Conservation (phyloP, 2,888 invertebrate species). For the Caenorhabditis drosophilae region DNA sequence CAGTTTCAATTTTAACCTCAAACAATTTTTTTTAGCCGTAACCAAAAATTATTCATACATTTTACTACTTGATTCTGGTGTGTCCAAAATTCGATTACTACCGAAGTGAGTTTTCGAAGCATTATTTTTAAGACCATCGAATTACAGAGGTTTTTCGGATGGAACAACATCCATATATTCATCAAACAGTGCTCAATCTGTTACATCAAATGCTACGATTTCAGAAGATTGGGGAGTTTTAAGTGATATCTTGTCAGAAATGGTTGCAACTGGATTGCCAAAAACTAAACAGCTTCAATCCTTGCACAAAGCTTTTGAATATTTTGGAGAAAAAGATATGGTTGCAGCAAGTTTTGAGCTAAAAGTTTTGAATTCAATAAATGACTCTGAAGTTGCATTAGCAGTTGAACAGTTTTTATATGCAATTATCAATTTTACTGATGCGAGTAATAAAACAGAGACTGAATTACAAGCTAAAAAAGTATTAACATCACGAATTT, state of each 20-base stretch:
- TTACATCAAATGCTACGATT: neutral
- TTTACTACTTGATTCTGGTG: conserved; percentile 20
- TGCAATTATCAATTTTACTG: conserved; percentile 33
- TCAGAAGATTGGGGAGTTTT: conserved; percentile 24
- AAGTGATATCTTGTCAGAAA: conserved; percentile 31
- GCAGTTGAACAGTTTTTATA: conserved; percentile 16
- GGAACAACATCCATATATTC: neutral
- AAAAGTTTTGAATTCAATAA: conserved; percentile 5
- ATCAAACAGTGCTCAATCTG: neutral
- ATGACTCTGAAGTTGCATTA: conserved; percentile 15
- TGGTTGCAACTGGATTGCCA: conserved; percentile 27
- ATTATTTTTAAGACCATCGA: conserved; percentile 4
- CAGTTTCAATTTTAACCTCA: no score
- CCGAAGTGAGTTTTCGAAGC: conserved; percentile 22
- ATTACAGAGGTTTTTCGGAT: conserved; percentile 1
- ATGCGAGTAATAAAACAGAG: conserved; percentile 29
- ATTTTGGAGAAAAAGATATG: conserved; percentile 35
- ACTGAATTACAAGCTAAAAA: conserved; percentile 33
- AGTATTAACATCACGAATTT: conserved; percentile 21
- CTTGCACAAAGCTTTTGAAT: conserved; percentile 19
- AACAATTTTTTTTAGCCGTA: conserved; percentile 4
- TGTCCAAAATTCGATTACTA: conserved; percentile 22
- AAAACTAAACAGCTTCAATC: conserved; percentile 7
- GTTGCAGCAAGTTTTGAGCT: conserved; percentile 7
- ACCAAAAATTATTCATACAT: conserved; percentile 20